Base-by-base conservation (phyloP, 2,888 invertebrate genomes). In the Galerucella pusilla region DNA sequence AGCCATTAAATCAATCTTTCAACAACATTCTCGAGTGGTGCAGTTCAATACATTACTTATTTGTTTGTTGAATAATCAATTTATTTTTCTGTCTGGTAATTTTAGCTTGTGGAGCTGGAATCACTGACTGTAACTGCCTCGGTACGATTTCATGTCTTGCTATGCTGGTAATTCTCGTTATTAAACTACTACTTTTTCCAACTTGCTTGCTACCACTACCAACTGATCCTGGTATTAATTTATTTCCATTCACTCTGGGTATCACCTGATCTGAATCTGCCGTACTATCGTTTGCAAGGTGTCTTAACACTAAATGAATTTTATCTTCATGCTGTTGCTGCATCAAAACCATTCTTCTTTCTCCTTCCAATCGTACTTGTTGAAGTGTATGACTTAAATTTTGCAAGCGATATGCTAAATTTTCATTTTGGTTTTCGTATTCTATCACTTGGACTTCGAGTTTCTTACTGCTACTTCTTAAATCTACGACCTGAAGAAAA, bases 61-160 rank as follows among this genome's bases (percentile, higher is more conserved):
- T 91, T 73, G 90, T 92, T 83, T 93, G 93, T 78, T 93, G 93
- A 82, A 96, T 94, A 76, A 96, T 93, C 14, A 96, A 90, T 85
- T 96, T 96, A 86, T 96, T 96, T 85, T 93, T 93, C 85, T 94
- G 93, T 77, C 94, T 90, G 0, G 95, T 96, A 49, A 96, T 95
- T 87, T 93, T 95, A 1, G 95, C 94, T 46, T 91, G 92, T 0
- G 93, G 92, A 1, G 90, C 86, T 59, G 91, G 89, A 45, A 90
- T 90, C 0, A 91, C 91, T 20, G 86, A 84, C 88, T 91, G 92
- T 65, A 94, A 86, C 83, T 93, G 93, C 75, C 93, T 88, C 85
- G 91, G 90, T 61, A 87, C 84, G 35, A 85, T 84, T 77, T 87
- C 86, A 54, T 87, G 86, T 25, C 86, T 81, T 75, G 88, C 83